Evolutionary conservation across 2,888 invertebrate genomes (phyloP), one percentile per base, ranked within the genome.

Genomic region (Cheilosia impressa): DNA sequence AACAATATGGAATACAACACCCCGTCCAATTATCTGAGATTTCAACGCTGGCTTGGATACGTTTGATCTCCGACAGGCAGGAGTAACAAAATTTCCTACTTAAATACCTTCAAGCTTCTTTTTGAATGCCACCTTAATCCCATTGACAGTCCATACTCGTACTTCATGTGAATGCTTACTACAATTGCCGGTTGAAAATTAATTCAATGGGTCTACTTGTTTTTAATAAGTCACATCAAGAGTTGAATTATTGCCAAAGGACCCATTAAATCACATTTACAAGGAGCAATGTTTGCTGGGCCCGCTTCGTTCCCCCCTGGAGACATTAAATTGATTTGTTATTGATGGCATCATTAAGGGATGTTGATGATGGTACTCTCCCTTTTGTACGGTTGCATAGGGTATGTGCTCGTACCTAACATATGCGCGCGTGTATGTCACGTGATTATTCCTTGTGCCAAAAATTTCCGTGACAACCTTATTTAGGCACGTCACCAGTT

Each of bases 281-380:
- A 17, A 45, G 45, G 45, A 45, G n/a, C 45, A 45, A n/a, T 45
- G n/a, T 45, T 45, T 17, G 17, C 45, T 17, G 15, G 17, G 9
- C n/a, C 17, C 45, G n/a, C 45, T 45, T 60, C n/a, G n/a, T n/a
- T n/a, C n/a, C n/a, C n/a, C n/a, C 41, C 17, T 13, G 27, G 53
- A 43, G 13, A 66, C 4, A 41, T 27, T 4, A 22, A 53, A 66
- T 66, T 66, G 66, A 43, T 41, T 43, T 55, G 13, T 41, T 53
- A 66, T 53, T 53, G 66, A 43, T 53, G 53, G 52, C 41, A 34
- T 62, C 72, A 62, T 53, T 62, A 47, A n/a, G 52, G 41, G 72
- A 53, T 72, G 72, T 53, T 57, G 71, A 52, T 31, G 52, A 38
- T 45, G 69, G 15, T 24, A 19, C 19, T 24, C 22, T 52, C 52